Evolutionary conservation across 2,797 vertebrate species (phyloP), one percentile per base, ranked within the genome.

Genomic region (Sebastes minor): DNA sequence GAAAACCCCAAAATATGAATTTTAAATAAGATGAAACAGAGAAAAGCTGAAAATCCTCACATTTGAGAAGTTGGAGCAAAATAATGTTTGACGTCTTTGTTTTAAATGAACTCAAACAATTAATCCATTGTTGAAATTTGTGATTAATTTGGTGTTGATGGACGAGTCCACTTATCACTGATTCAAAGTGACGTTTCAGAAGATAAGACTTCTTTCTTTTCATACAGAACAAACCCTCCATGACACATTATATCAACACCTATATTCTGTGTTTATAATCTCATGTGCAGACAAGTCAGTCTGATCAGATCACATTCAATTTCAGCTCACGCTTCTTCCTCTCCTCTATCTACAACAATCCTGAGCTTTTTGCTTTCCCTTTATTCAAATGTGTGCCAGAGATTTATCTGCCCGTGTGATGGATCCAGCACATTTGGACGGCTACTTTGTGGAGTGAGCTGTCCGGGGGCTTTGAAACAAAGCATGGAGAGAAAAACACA

Each of bases 401-500:
- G 70, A 74, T 76, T 81, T 77, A 76, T 85, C 79, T 49, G 81
- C 25, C 67, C 14, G 25, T 46, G 76, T 63, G 84, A 84, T 74
- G 84, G 82, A 78, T 86, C 81, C 88, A 86, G 86, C 83, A 82
- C 84, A 86, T 83, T 92, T 88, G 82, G 88, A 82, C 79, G 2
- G 86, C 53, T 57, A 33, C 76, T 83, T 82, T 86, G 80, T 62
- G 28, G 14, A 55, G 46, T 30, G 81, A 83, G 72, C 55, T 13
- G 67, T 80, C 81, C 64, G 65, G 69, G 75, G 63, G 65, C 89
- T 83, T 76, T 83, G 71, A 91, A 89, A 90, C 90, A 86, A 92
- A 90, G 91, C 86, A 74, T n/a, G 82, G 84, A 84, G 89, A 83
- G 89, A 80, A 91, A 91, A 90, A 42, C 92, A 92, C 92, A 90